Percentiles rank a stretch among this genome's conserved stretches.
phyloP scores from a whole-genome alignment of 2,888 invertebrate genomes.

The Ichneumoninae sp. region DNA sequence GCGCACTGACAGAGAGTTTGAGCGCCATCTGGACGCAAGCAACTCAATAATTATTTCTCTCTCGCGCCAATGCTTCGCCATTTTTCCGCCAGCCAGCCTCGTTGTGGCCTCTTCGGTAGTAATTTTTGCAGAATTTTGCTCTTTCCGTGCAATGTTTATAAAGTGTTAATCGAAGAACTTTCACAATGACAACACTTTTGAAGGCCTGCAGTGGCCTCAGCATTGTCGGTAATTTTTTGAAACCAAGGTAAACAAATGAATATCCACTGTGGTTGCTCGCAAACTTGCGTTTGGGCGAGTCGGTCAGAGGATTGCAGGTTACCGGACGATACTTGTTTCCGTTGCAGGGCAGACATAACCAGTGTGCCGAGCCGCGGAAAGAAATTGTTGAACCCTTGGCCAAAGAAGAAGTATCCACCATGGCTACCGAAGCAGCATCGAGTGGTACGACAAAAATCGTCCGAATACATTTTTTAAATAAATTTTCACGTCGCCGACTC shows the following conservation, averaged over 20 bases:
- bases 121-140: neutral
- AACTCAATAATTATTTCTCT: neutral
- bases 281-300: neutral
- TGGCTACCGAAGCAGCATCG: slow-evolving; percentile 90
- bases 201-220: slow-evolving; percentile 71
- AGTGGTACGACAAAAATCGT: slow-evolving; percentile 85
- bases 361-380: slow-evolving; percentile 79
- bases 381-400: slow-evolving; percentile 83
- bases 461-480: neutral
- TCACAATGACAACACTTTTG: slow-evolving; percentile 75
- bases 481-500: neutral
- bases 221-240: slow-evolving; percentile 73
- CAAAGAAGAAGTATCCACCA: slow-evolving; percentile 89
- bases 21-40: neutral
- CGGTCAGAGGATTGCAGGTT: neutral
- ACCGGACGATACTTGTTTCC: slow-evolving; percentile 27
- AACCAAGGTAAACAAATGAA: slow-evolving; percentile 73
- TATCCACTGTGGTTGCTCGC: neutral
- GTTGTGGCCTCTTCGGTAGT: neutral
- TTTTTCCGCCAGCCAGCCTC: neutral
- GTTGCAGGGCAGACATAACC: slow-evolving; percentile 70
- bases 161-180: slow-evolving; percentile 9
- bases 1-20: neutral
- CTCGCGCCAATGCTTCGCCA: neutral
- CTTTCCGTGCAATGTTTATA: slow-evolving; percentile 45